phyloP scores from a whole-genome alignment of 2,888 invertebrate genomes.

The Xiphydria camelus region DNA sequence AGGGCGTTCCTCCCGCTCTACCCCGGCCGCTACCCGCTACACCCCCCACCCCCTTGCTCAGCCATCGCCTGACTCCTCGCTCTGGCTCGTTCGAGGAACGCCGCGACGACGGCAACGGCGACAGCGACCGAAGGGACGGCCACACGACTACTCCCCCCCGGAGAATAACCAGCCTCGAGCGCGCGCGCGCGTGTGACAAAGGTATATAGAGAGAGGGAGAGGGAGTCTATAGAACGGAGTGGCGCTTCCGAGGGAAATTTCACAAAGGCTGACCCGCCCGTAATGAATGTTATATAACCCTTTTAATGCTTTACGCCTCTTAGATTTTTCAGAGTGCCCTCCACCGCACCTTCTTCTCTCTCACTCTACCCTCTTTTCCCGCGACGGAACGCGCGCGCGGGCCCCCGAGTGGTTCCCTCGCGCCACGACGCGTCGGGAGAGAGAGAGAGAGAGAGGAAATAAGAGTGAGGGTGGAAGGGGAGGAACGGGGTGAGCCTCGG shows the following conservation, averaged over 20 bases:
- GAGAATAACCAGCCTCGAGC: constrained; percentile 18
- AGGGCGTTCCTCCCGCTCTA: constrained; percentile 31
- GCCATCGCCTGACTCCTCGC: constrained; percentile 24
- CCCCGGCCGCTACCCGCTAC: constrained; percentile 3
- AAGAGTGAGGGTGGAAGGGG: background rate
- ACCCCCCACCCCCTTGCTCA: constrained; percentile 4
- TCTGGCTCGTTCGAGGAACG: background rate
- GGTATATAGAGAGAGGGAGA: constrained; percentile 20
- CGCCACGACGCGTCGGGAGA: no score
- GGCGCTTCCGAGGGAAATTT: constrained; percentile 51
- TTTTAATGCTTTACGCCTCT: constrained; percentile 59
- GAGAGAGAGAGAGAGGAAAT: background rate
- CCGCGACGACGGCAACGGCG: no score
- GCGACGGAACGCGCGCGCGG: no score
- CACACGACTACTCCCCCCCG: constrained; percentile 43
- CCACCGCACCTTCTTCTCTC: constrained; percentile 28
- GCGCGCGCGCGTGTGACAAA: constrained; percentile 14
- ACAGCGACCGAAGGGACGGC: constrained; percentile 18
- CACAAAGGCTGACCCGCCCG: constrained; percentile 54
- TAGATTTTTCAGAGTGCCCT: constrained; percentile 55
- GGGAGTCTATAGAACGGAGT: constrained; percentile 24
- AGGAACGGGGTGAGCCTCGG: constrained; percentile 30
- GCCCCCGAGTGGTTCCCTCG: constrained; percentile 1
- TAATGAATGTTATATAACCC: constrained; percentile 59
- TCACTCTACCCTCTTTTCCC: constrained; percentile 2